A percentile compares a stretch with the other conserved stretches of the same genome.
Evolutionary conservation across 2,113 vertebrate genomes (phyloP).

Genomic region (Vombatus ursinus): DNA sequence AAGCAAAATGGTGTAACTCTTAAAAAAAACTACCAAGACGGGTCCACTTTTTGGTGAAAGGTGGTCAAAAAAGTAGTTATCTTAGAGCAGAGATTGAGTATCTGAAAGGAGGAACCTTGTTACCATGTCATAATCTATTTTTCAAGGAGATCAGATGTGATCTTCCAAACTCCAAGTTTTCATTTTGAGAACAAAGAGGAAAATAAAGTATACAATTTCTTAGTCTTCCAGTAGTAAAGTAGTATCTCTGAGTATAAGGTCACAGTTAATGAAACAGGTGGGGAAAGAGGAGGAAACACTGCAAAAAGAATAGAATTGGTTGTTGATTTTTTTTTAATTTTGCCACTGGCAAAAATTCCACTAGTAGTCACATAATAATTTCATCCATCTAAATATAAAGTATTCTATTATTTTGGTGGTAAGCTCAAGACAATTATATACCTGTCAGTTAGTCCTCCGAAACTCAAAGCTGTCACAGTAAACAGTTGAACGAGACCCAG

Average conservation of each 20-base stretch:
- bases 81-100: background rate
- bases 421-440: conserved; percentile 16
- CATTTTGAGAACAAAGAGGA: background rate
- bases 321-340: background rate
- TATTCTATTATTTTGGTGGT: conserved; percentile 25
- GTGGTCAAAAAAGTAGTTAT: background rate
- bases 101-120: background rate
- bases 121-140: background rate
- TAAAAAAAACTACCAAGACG: background rate
- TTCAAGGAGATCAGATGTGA: background rate
- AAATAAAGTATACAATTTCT: background rate
- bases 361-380: background rate
- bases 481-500: background rate
- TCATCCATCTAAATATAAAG: conserved; percentile 28
- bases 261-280: background rate
- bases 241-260: background rate
- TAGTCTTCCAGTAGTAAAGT: background rate
- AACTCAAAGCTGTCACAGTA: background rate
- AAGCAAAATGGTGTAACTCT: background rate
- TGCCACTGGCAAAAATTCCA: background rate
- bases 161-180: background rate
- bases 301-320: background rate
- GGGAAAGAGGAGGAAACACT: background rate
- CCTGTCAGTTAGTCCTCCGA: background rate
- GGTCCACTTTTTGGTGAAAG: background rate